phyloP scores from a whole-genome alignment of 2,797 vertebrate genomes.

The Aselliscus stoliczkanus region DNA sequence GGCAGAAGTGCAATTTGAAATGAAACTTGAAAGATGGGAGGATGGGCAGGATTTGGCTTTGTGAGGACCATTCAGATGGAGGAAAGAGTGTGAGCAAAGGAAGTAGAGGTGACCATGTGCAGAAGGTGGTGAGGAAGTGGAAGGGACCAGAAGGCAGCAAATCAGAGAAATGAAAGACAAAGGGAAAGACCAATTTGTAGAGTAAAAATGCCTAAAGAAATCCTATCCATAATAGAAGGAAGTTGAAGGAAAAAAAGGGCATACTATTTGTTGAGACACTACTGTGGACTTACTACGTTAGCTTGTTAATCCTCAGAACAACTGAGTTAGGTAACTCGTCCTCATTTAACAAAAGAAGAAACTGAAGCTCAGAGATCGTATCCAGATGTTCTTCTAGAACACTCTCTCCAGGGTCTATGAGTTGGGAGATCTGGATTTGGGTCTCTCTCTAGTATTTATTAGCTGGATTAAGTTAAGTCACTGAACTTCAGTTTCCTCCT shows the following conservation, averaged over 20 bases:
- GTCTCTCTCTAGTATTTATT: not conserved
- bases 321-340: not conserved
- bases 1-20: not conserved
- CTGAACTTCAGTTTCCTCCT: not conserved
- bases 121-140: not conserved
- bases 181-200: not conserved
- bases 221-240: not conserved
- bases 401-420: not conserved
- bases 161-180: not conserved
- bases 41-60: not conserved
- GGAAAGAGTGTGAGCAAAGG: not conserved
- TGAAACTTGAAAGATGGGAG: not conserved
- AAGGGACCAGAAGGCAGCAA: not conserved
- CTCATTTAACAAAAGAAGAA: not conserved
- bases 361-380: not conserved
- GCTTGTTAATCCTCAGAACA: not conserved
- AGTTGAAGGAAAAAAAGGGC: not conserved
- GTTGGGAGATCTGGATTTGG: not conserved
- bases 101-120: too few species aligned
- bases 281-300: not conserved
- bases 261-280: not conserved
- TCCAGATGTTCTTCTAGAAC: not conserved
- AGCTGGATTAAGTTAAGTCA: not conserved
- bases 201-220: not conserved
- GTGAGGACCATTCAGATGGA: rapidly evolving